Evolutionary conservation across 2,113 vertebrate genomes (phyloP), one percentile per base, ranked within the genome.

Genomic region (Talpa occidentalis): DNA sequence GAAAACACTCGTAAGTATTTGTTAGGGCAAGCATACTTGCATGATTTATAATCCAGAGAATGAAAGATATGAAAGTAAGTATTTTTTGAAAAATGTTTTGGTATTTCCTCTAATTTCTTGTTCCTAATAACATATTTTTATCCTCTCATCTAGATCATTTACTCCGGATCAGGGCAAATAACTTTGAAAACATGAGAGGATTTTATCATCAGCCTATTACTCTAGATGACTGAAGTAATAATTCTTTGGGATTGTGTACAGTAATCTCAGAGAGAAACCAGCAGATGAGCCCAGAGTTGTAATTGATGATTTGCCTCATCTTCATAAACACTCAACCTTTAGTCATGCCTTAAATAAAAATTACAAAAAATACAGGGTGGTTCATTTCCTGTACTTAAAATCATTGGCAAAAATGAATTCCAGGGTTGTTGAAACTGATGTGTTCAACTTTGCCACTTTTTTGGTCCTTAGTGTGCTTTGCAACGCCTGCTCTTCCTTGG

Each of bases 301-400:
- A 80, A 94, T 54, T 90, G 47, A 30, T 28, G 80, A 56, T 85
- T 77, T 94, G 67, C 28, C 17, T 60, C 52, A n/a, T 87, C 22
- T 73, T 92, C 56, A 42, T 15, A 91, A 79, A 93, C 62, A 82
- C 11, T 89, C 70, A 94, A 40, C 12, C 22, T 91, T 95, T 93
- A 94, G 35, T 91, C 28, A 62, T n/a, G 12, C 44, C 85, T 92
- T 93, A 78, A 92, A 84, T 72, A 80, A 77, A 91, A 89, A 8
- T 47, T 47, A 11, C n/a, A 47, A 79, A 80, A 76, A 88, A 30
- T n/a, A 14, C 19, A 54, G 76, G 81, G 30, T 88, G 10, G 37
- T 54, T 95, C 28, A 93, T 86, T 95, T 97, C 89, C 82, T 95
- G 60, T 91, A 77, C 70, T 96, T 95, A 73, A 86, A 94, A 90